Conservation (phyloP, 2,888 invertebrate species). For the Cordylochernes scorpioides region DNA sequence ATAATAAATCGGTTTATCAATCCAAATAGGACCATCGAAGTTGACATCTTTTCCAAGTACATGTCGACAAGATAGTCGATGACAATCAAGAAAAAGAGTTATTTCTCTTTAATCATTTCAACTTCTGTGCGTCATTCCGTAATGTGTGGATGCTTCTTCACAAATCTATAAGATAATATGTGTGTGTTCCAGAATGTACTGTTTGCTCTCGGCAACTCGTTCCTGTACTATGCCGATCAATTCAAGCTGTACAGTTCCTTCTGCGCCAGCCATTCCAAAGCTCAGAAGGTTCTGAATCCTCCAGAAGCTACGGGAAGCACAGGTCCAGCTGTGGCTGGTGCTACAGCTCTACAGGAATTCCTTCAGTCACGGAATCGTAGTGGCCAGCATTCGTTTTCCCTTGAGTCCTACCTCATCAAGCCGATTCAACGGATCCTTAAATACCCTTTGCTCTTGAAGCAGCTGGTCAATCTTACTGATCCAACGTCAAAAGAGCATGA, state of each 20-base stretch:
- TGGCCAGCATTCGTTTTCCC: constrained; percentile 82
- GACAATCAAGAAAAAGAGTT: too few species aligned
- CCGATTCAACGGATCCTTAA: constrained; percentile 94
- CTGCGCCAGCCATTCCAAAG: constrained; percentile 94
- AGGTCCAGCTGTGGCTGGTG: constrained; percentile 34
- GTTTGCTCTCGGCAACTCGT: constrained; percentile 83
- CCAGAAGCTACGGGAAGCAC: too few species aligned
- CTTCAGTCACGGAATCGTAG: constrained; percentile 75
- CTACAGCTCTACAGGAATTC: constrained; percentile 84
- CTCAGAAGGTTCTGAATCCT: constrained; percentile 89
- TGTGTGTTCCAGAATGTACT: constrained; percentile 75
- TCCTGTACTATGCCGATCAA: constrained; percentile 88
- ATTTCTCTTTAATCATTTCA: too few species aligned
- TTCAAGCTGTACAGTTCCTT: constrained; percentile 97
- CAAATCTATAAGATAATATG: too few species aligned
- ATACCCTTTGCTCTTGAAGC: constrained; percentile 78
- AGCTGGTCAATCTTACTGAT: constrained; percentile 75
- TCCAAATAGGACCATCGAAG: too few species aligned
- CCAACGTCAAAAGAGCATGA: constrained; percentile 74
- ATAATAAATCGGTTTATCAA: too few species aligned
- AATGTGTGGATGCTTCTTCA: too few species aligned
- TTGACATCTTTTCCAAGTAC: too few species aligned
- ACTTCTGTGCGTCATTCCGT: too few species aligned
- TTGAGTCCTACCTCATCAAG: constrained; percentile 93
- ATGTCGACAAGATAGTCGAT: too few species aligned